Evolutionary conservation across 1,140 invertebrate genomes (phyloP).

Genomic region (Chionoecetes opilio): DNA sequence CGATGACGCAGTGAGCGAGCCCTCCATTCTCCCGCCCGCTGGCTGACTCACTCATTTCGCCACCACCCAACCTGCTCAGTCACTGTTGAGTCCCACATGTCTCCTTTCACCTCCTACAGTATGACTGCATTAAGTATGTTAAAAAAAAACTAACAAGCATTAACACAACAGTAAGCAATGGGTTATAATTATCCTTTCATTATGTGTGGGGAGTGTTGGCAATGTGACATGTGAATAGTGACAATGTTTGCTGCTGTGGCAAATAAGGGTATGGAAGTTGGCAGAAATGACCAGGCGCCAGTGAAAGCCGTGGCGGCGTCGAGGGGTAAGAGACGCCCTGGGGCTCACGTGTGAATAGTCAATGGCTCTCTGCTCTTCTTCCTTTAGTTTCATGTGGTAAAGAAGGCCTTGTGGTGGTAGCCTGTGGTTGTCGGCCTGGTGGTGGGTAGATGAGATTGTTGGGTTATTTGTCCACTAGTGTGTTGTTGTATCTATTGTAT

Average conservation of each 20-base stretch:
- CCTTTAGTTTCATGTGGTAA: neutral
- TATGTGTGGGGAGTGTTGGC: neutral
- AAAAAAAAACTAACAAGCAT: too few relatives aligned
- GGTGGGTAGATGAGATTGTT: too few relatives aligned
- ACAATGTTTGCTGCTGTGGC: neutral
- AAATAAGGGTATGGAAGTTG: neutral
- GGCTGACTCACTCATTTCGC: neutral
- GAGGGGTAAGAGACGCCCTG: neutral
- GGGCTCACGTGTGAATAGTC: neutral
- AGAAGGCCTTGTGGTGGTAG: neutral
- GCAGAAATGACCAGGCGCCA: neutral
- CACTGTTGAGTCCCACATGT: neutral
- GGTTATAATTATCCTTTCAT: too few relatives aligned
- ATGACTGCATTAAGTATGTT: neutral
- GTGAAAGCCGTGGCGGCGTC: constrained; percentile 3
- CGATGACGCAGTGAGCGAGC: neutral
- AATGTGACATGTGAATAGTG: neutral
- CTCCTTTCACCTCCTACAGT: neutral
- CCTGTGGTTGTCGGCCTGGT: too few relatives aligned
- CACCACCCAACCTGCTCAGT: constrained; percentile 10
- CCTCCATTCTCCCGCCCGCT: neutral
- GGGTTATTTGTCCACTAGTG: too few relatives aligned
- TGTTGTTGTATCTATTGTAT: too few relatives aligned
- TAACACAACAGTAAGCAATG: too few relatives aligned
- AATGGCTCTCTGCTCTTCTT: neutral